Conservation (phyloP, 2,797 vertebrate genomes). For the Sebastes steindachneri region DNA sequence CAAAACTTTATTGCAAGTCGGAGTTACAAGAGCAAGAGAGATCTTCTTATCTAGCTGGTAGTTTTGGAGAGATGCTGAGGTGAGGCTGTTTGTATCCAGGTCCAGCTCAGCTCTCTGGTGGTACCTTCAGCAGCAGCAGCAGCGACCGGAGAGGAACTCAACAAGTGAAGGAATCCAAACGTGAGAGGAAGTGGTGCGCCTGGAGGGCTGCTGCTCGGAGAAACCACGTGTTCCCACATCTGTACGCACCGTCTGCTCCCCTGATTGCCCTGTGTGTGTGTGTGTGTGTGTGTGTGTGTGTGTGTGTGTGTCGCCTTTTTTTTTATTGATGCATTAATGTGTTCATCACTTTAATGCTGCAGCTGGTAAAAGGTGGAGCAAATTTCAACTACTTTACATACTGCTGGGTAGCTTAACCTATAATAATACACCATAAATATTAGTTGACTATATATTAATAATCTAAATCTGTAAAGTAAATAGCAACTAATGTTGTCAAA, state of each 20-base stretch:
- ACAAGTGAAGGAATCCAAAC: slow-evolving; percentile 58
- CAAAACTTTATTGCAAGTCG: not conserved
- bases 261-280: not conserved
- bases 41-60: not conserved
- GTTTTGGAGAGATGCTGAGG: slow-evolving; percentile 57
- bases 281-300: not conserved
- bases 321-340: no score
- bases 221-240: slow-evolving; percentile 85
- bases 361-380: no score
- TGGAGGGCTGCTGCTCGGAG: slow-evolving; percentile 66
- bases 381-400: no score
- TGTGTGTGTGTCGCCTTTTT: not conserved
- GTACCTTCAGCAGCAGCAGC: slow-evolving; percentile 33
- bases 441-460: no score
- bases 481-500: no score
- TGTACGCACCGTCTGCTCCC: slow-evolving; percentile 56
- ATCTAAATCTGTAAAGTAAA: not conserved
- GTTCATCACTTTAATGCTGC: no score
- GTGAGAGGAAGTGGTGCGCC: slow-evolving; percentile 75
- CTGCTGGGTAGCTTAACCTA: no score
- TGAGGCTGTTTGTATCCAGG: slow-evolving; percentile 55
- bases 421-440: no score
- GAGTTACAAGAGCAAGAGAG: not conserved
- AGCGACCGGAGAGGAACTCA: slow-evolving; percentile 54
- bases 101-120: slow-evolving; percentile 43